Evolutionary conservation across 2,113 vertebrate genomes (phyloP).

Genomic region (mouse (Mus musculus)): GRCm39 chr10:53134001-53134500

Average conservation of each 20-base stretch:
- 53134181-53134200: not conserved
- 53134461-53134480: not conserved
- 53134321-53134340: not conserved
- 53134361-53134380: not conserved
- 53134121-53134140: not conserved
- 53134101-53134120: not conserved
- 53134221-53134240: not conserved
- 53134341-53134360: slow-evolving; percentile 1
- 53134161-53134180: slow-evolving; percentile 8
- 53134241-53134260: not conserved
- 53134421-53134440: not conserved
- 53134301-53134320: slow-evolving; percentile 20
- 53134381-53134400: not conserved
- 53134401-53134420: not conserved
- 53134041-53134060: not conserved
- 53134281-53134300: not conserved
- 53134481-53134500: not conserved
- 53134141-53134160: not conserved
- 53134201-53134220: not conserved
- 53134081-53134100: not conserved
- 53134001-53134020: not conserved
- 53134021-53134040: not conserved
- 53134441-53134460: not conserved
- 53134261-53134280: not conserved
- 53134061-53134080: not conserved